phyloP scores from a whole-genome alignment of 35 echinoderm and acorn worm genomes.

The Lytechinus pictus region DNA sequence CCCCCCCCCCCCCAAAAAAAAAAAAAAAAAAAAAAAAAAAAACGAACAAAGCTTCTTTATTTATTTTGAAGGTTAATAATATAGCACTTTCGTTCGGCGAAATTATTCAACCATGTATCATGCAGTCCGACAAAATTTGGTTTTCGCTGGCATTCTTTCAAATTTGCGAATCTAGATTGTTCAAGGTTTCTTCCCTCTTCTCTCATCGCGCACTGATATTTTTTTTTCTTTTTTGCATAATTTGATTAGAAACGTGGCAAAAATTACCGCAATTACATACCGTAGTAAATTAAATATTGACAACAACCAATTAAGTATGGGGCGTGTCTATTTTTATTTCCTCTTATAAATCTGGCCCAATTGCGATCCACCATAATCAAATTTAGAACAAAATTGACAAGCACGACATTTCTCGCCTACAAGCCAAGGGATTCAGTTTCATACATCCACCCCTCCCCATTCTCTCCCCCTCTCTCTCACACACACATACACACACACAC shows the following conservation, averaged over 20 bases:
- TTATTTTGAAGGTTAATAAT: too few species aligned
- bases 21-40: too few species aligned
- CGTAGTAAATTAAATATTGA: background rate
- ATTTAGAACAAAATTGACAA: too few species aligned
- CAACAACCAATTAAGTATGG: background rate
- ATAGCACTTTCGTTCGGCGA: too few species aligned
- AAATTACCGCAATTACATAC: background rate
- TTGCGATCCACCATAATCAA: too few species aligned
- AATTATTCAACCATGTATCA: too few species aligned
- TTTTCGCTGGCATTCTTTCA: background rate
- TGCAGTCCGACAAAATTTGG: background rate
- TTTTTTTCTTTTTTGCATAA: background rate
- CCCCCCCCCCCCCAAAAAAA: too few species aligned
- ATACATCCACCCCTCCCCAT: background rate
- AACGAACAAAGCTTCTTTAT: too few species aligned
- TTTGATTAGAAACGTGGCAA: background rate
- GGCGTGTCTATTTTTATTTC: background rate
- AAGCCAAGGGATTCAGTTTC: too few species aligned
- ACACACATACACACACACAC: background rate
- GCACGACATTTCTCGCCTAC: too few species aligned
- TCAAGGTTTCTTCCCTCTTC: background rate
- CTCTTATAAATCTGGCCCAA: background rate
- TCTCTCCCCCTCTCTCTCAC: background rate
- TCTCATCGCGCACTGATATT: background rate
- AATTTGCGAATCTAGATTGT: too few species aligned